Evolutionary conservation across 2,797 vertebrate genomes (phyloP).

Genomic region (Pogoniulus pusillus): DNA sequence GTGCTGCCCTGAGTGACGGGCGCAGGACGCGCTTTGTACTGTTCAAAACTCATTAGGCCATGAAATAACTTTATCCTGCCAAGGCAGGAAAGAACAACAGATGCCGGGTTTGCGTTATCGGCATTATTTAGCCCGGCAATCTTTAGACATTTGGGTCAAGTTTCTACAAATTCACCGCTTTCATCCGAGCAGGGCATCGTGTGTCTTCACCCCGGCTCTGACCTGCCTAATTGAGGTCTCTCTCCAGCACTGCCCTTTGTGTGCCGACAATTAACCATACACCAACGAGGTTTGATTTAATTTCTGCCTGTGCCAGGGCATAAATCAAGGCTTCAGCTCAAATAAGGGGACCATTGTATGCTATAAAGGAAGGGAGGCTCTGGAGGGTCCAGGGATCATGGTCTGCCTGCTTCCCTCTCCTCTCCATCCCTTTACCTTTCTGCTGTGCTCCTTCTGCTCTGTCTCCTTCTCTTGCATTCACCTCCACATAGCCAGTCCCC

Average conservation of each 20-base stretch:
- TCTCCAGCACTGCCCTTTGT: slow-evolving; percentile 51
- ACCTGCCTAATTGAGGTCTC: slow-evolving; percentile 67
- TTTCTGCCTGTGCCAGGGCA: slow-evolving; percentile 49
- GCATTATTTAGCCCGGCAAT: slow-evolving; percentile 69
- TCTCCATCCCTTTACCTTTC: background rate
- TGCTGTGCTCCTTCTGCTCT: background rate
- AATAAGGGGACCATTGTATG: slow-evolving; percentile 32
- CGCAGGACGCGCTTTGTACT: slow-evolving; percentile 74
- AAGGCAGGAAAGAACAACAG: slow-evolving; percentile 78
- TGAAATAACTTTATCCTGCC: slow-evolving; percentile 81
- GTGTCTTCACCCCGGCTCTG: slow-evolving; percentile 58
- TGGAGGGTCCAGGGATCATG: rapidly evolving
- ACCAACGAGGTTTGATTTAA: slow-evolving; percentile 45
- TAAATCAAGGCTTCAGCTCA: slow-evolving; percentile 32
- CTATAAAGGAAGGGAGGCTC: background rate
- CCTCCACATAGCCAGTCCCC: background rate
- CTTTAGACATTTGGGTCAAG: slow-evolving; percentile 79
- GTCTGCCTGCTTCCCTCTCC: background rate
- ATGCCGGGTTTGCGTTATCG: slow-evolving; percentile 77
- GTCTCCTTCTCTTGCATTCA: rapidly evolving
- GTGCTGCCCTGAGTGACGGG: slow-evolving; percentile 76
- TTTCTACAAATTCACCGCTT: slow-evolving; percentile 76
- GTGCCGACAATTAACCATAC: slow-evolving; percentile 62
- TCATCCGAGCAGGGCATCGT: slow-evolving; percentile 59
- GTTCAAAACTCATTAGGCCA: slow-evolving; percentile 81